A percentile compares a stretch with the other conserved stretches of the same genome.
Conservation (phyloP, 2,113 vertebrate species). For the Chaetura pelagica region DNA sequence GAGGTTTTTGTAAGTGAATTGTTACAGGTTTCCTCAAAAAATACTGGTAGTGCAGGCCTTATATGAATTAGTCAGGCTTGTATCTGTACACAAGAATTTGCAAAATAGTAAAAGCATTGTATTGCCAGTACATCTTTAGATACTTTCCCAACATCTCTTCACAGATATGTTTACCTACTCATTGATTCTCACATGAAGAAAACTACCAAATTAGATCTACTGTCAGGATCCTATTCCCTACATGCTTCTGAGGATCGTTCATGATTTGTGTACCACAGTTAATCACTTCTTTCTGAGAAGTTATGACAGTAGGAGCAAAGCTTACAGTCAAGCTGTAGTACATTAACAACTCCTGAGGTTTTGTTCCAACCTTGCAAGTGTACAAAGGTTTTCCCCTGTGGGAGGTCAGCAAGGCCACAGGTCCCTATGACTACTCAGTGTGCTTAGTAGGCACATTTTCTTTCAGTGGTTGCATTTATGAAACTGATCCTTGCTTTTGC, state of each 20-base stretch:
- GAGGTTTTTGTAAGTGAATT: background rate
- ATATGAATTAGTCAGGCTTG: background rate
- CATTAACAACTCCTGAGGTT: background rate
- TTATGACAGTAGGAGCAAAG: background rate
- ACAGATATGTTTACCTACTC: background rate
- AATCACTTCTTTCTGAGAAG: background rate
- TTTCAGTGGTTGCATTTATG: background rate
- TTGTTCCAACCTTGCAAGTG: accelerated
- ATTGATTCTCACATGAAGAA: background rate
- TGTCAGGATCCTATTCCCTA: background rate
- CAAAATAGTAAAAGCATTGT: background rate
- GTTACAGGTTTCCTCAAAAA: background rate
- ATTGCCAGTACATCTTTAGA: background rate
- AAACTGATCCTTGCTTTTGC: background rate
- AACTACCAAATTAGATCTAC: background rate
- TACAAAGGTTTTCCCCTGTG: background rate
- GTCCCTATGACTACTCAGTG: background rate
- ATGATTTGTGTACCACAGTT: background rate
- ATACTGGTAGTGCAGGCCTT: background rate
- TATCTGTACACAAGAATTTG: background rate
- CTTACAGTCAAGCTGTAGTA: background rate
- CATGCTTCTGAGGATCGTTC: background rate
- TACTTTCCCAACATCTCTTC: background rate
- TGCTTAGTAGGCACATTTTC: background rate
- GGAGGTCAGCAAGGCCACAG: background rate